A percentile compares a stretch with the other conserved stretches of the same genome.
phyloP scores from a whole-genome alignment of 1,140 invertebrate genomes.

The Pachypeltis micranthus region DNA sequence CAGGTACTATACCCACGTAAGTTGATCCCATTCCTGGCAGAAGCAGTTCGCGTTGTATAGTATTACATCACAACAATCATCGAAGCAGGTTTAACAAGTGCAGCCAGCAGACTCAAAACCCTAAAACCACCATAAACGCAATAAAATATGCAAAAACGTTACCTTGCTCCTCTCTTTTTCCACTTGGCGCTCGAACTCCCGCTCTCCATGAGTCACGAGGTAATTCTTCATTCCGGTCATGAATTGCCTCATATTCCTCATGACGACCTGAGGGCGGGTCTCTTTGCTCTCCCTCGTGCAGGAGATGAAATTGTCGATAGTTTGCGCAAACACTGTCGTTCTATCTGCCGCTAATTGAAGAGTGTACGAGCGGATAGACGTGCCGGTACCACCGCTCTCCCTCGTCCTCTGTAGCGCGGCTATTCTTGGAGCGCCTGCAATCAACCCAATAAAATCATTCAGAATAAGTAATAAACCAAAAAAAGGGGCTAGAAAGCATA shows the following conservation, averaged over 20 bases:
- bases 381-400: conserved; percentile 46
- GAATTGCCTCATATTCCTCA: conserved; percentile 90
- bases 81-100: no score
- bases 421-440: conserved; percentile 57
- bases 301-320: conserved; percentile 85
- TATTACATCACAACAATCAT: no score
- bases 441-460: no score
- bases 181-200: conserved; percentile 79
- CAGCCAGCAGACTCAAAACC: no score
- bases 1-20: no score
- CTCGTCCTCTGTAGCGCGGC: conserved; percentile 51
- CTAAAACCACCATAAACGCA: no score
- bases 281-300: conserved; percentile 86
- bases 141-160: no score
- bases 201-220: conserved; percentile 84
- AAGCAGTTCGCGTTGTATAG: no score
- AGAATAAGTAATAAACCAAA: no score
- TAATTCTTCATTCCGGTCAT: conserved; percentile 98
- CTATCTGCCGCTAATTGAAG: conserved; percentile 71
- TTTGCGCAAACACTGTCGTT: conserved; percentile 76
- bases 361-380: conserved; percentile 58
- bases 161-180: conserved; percentile 74
- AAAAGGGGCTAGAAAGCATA: conserved; percentile 15
- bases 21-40: no score
- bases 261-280: conserved; percentile 72